phyloP scores from a whole-genome alignment of 64 coral and sea anemone species.

The Montipora sp. region DNA sequence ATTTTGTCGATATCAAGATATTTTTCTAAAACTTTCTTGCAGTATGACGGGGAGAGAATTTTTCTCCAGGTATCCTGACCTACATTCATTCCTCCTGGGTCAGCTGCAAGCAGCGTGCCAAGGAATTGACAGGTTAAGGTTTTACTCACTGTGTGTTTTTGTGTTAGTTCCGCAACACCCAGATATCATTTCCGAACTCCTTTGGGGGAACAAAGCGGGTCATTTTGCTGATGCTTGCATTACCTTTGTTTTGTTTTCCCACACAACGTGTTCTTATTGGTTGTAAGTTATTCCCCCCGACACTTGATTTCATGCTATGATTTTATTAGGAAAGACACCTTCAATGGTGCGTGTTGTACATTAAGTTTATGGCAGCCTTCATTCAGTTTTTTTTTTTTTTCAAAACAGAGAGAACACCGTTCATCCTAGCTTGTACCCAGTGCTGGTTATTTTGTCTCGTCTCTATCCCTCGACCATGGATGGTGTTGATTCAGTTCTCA shows the following conservation, averaged over 20 bases:
- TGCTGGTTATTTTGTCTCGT: constrained; percentile 87
- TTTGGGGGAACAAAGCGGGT: background rate
- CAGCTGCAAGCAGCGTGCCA: constrained; percentile 63
- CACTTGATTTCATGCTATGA: no score
- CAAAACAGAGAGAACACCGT: constrained; percentile 9
- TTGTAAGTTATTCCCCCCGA: no score
- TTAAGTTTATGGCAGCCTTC: background rate
- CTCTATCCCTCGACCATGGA: constrained; percentile 96
- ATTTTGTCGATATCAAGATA: no score
- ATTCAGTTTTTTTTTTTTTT: background rate
- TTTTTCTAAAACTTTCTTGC: background rate
- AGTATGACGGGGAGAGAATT: constrained; percentile 98
- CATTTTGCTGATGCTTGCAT: no score
- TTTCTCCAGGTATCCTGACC: constrained; percentile 91
- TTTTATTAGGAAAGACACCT: no score
- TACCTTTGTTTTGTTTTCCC: no score
- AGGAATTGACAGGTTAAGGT: constrained; percentile 69
- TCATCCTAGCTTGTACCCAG: constrained; percentile 90
- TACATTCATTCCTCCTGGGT: constrained; percentile 80
- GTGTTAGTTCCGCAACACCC: background rate
- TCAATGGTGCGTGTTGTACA: no score
- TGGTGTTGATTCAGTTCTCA: constrained; percentile 91
- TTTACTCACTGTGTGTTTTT: background rate
- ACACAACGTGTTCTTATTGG: no score
- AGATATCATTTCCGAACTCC: background rate